Evolutionary conservation across 2,113 vertebrate species (phyloP).

Genomic region (Hiodon alosoides): DNA sequence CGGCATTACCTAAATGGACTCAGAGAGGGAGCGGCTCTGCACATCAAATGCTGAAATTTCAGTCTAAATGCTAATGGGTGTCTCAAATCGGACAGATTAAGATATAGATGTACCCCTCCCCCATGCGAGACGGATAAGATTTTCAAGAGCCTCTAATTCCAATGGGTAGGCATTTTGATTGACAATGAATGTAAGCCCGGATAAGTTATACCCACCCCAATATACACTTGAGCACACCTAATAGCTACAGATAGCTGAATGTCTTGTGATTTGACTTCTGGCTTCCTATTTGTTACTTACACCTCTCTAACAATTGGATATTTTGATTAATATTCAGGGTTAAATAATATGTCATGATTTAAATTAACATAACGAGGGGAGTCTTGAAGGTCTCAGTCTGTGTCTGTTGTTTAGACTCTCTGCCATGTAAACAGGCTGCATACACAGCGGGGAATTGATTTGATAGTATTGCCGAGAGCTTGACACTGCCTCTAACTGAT

Average conservation of each 20-base stretch:
- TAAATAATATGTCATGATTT: background rate
- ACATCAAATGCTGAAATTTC: conserved; percentile 27
- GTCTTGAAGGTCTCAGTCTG: background rate
- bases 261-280: background rate
- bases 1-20: conserved; percentile 53
- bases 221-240: background rate
- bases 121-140: conserved; percentile 20
- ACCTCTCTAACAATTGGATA: too few relatives aligned
- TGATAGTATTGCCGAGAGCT: conserved; percentile 35
- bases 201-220: conserved; percentile 18
- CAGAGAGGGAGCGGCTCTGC: conserved; percentile 28
- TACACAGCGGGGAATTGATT: conserved; percentile 34
- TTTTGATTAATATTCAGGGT: background rate
- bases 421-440: conserved; percentile 12
- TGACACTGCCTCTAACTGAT: conserved; percentile 36
- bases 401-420: background rate
- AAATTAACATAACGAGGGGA: background rate
- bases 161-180: conserved; percentile 28
- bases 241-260: background rate
- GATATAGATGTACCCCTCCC: conserved; percentile 20
- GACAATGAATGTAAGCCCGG: conserved; percentile 38
- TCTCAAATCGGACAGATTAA: conserved; percentile 31
- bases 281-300: too few relatives aligned
- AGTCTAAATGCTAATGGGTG: conserved; percentile 38
- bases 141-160: conserved; percentile 37